Evolutionary conservation across 2,888 invertebrate species (phyloP), one percentile per base, ranked within the genome.

Genomic region (Phortica magna): DNA sequence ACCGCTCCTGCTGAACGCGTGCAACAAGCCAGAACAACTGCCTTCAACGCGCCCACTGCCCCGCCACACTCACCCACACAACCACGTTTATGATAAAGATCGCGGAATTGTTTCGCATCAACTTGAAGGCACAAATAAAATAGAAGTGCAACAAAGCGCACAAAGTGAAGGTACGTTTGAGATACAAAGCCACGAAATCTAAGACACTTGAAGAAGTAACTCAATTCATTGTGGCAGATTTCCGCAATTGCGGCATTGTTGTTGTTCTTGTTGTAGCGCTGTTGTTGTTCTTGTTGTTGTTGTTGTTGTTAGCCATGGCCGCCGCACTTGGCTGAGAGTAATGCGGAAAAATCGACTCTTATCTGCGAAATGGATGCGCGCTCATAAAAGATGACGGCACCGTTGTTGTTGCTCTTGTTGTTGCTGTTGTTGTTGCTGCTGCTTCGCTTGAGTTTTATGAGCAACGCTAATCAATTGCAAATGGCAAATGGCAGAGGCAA

Each of bases 401-500:
- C 17, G 31, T 31, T 31, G 31, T 31, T 31, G 31, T 31, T 31
- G 59, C 17, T 22, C 10, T 59, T 19, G 22, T 59, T 59, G 10
- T 59, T 57, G 31, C 41, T 42, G 57, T 7, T n/a, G n/a, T 42
- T 42, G 14, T 4, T 31, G 31, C 31, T 31, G 31, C 31, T 31
- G 2, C 31, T 4, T 31, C 31, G 31, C 31, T 31, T 43, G 61
- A 10, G 19, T 61, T 17, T 22, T 22, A 17, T 9, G 48, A 41
- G 42, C 43, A 43, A 19, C 68, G 81, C 87, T 88, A 85, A 85
- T 85, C 85, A 88, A 88, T 88, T 88, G 84, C 83, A 84, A 85
- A 88, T 85, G 86, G 78, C 82, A 78, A 80, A 78, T 77, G 82
- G 75, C 67, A 48, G 2, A 48, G 48, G 48, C 48, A 48, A 48